These are phyloP conservation scores for Oscheius sp. DNA, from an alignment of 2,888 invertebrate species.

Conservation along the genomic window DNA sequence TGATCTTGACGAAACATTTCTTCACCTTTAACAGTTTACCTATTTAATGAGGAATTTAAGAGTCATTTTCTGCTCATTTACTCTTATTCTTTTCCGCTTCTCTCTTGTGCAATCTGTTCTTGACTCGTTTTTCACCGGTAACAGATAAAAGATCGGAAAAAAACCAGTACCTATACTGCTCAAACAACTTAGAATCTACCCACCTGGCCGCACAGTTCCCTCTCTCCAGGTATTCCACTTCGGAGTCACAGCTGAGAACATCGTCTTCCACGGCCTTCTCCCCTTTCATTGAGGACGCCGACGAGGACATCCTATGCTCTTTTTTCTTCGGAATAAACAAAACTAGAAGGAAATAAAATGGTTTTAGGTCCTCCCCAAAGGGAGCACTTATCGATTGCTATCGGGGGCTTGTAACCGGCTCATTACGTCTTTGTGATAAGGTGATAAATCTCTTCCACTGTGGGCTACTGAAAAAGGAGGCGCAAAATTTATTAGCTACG, in stretches of 20 bases:
- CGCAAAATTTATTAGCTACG: not conserved
- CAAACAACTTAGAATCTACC: not conserved
- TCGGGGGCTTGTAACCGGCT: not conserved
- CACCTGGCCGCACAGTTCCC: constrained; percentile 28
- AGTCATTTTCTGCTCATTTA: no score
- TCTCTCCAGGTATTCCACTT: constrained; percentile 18
- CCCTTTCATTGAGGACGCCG: not conserved
- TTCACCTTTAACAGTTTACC: no score
- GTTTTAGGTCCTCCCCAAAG: not conserved
- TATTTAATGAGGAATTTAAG: no score
- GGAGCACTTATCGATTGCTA: constrained; percentile 26
- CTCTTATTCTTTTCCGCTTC: no score
- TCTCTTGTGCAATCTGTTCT: no score
- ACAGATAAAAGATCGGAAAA: no score
- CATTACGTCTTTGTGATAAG: not conserved
- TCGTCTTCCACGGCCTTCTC: constrained; percentile 3
- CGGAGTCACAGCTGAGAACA: not conserved
- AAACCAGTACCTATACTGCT: not conserved
- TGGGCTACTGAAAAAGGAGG: not conserved
- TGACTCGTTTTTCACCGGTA: no score
- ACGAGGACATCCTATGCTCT: constrained; percentile 5
- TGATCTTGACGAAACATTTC: no score
- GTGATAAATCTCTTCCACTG: constrained; percentile 9
- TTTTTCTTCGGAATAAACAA: not conserved
- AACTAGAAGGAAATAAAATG: not conserved